Base-by-base conservation (phyloP, 2,113 vertebrate genomes). In the Pica pica region DNA sequence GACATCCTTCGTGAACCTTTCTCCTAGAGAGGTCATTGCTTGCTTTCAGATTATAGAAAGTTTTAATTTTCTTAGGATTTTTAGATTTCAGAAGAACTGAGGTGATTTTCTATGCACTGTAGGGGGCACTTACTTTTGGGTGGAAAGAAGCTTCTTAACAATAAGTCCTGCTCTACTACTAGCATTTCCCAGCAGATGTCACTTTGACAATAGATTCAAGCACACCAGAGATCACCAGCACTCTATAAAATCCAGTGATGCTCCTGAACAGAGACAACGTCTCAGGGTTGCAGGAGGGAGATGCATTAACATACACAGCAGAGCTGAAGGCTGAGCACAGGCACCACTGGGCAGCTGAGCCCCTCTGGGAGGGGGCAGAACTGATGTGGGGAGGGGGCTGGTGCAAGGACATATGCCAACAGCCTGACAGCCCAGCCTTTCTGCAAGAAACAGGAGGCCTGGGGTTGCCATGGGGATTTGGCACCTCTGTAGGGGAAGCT, bases 141-240 rank as follows among this genome's bases (percentile, higher is more conserved):
- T 68, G 41, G 13, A 33, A 60, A 60, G 61, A 53, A 63, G 50
- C 16, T 18, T 63, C 52, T 76, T 63, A 39, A 39, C 61, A 65
- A 57, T 2, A 60, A 11, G 9, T 60, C 65, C 50, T 64, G 15
- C 56, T 96, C 78, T 87, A 96, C 65, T 97, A 96, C 95, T 92
- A 64, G 21, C 33, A 85, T 92, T 75, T 96, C 69, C 96, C 96
- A 96, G 88, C 60, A 95, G 95, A 89, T 96, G 96, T 97, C 95
- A 94, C 94, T 95, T 63, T 97, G 87, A 75, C 88, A 87, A 92
- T 83, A 65, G 75, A 63, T 92, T 92, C 55, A 42, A 81, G 57
- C 55, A 47, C 74, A 31, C 31, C 76, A 59, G 68, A 23, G 5
- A 77, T 59, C 53, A 92, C 39, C 74, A 68, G 27, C 39, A 5